Evolutionary conservation across 1,140 invertebrate species (phyloP).

Genomic region (Scaptomyza pallida): DNA sequence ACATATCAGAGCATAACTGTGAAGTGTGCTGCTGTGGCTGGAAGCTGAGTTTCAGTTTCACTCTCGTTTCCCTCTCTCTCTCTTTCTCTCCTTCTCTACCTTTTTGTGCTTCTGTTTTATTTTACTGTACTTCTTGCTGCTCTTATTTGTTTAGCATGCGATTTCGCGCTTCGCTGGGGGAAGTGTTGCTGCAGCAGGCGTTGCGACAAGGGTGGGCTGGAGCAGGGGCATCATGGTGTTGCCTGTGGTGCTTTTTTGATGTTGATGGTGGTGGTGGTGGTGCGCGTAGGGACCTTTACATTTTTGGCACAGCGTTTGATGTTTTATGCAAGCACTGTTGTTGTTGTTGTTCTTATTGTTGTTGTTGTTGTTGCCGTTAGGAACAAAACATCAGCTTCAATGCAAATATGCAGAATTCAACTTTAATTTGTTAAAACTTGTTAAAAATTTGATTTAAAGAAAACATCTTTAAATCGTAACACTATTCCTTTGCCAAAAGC

Average conservation of each 20-base stretch:
- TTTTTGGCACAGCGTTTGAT: conserved; percentile 72
- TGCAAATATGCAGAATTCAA: conserved; percentile 20
- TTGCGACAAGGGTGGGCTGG: no score
- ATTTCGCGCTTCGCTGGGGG: conserved; percentile 35
- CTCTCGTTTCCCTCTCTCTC: conserved; percentile 13
- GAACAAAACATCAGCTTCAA: conserved; percentile 20
- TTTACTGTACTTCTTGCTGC: conserved; percentile 29
- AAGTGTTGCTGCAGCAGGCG: conserved; percentile 1
- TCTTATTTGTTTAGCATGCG: conserved; percentile 71
- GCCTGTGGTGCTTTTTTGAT: not conserved
- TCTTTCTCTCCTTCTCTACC: conserved; percentile 16
- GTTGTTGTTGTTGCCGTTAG: conserved; percentile 15
- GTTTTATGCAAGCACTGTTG: conserved; percentile 66
- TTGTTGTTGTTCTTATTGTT: conserved; percentile 4
- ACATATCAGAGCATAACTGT: conserved; percentile 68
- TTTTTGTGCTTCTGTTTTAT: conserved; percentile 15
- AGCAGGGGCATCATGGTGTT: not conserved
- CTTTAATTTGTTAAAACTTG: no score
- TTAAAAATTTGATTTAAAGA: no score
- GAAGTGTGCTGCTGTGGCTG: conserved; percentile 4
- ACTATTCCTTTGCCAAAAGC: no score
- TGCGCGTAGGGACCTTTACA: conserved; percentile 35
- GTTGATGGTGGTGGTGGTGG: not conserved
- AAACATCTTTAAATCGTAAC: no score
- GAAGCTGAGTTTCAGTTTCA: not conserved